phyloP scores from a whole-genome alignment of 2,888 invertebrate genomes.

The Furcula furcula region DNA sequence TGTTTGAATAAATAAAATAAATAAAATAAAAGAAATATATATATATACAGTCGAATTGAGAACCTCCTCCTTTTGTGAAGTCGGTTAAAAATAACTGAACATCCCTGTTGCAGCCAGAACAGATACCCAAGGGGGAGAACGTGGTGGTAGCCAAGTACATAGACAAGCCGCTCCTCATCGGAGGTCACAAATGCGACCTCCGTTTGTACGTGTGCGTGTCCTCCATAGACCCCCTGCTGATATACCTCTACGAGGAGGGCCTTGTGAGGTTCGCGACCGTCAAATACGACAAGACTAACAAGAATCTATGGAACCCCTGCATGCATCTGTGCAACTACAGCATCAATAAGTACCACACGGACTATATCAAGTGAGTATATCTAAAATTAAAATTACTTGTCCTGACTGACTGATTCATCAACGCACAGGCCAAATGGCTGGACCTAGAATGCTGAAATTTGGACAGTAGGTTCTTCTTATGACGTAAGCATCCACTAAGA shows the following conservation, averaged over 20 bases:
- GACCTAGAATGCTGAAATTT: too few species aligned
- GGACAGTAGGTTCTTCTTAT: too few species aligned
- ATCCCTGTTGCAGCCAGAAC: slow-evolving; percentile 86
- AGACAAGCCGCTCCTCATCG: slow-evolving; percentile 92
- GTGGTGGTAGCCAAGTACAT: slow-evolving; percentile 95
- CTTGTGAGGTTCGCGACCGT: slow-evolving; percentile 97
- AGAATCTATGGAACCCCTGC: slow-evolving; percentile 96
- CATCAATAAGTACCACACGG: slow-evolving; percentile 97
- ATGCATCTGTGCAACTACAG: slow-evolving; percentile 99
- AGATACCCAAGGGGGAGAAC: slow-evolving; percentile 94
- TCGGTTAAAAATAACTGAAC: too few species aligned
- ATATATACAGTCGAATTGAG: too few species aligned
- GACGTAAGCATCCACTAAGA: too few species aligned
- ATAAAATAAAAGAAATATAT: too few species aligned
- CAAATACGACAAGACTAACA: slow-evolving; percentile 94
- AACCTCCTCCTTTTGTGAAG: too few species aligned
- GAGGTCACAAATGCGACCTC: slow-evolving; percentile 98
- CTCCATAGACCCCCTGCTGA: slow-evolving; percentile 95
- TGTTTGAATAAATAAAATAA: too few species aligned
- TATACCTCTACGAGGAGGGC: slow-evolving; percentile 98
- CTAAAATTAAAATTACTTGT: too few species aligned
- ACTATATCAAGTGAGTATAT: slow-evolving; percentile 93
- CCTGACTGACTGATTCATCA: too few species aligned
- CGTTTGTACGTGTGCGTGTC: slow-evolving; percentile 97
- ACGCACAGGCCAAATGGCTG: too few species aligned